Percentiles rank a stretch among this genome's conserved stretches.
These are phyloP conservation scores for Volucella zonaria DNA, from an alignment of 2,888 invertebrate species.

Conservation along the genomic window DNA sequence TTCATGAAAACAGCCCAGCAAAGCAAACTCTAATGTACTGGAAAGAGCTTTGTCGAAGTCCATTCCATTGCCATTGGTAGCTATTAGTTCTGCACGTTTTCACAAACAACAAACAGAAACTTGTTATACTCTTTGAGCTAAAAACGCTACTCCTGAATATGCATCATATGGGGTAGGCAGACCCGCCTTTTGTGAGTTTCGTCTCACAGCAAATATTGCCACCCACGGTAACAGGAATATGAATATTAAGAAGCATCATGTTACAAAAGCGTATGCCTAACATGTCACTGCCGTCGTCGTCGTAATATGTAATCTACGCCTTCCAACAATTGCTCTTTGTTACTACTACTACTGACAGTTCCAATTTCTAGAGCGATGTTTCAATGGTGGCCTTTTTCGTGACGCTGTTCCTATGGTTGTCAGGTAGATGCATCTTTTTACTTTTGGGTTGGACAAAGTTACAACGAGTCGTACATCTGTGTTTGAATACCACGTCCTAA, in stretches of 20 bases:
- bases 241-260: constrained; percentile 22
- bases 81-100: no score
- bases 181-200: background rate
- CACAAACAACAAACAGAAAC: no score
- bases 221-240: constrained; percentile 15
- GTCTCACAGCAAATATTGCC: background rate
- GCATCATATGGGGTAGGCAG: no score
- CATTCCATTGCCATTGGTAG: no score
- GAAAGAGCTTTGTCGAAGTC: no score
- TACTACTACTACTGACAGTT: background rate
- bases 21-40: no score
- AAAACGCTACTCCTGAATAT: no score
- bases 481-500: constrained; percentile 23
- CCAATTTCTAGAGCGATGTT: background rate
- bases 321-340: background rate
- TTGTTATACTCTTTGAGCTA: no score
- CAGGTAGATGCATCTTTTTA: constrained; percentile 9
- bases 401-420: constrained; percentile 1
- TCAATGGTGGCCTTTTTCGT: background rate
- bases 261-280: background rate
- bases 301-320: background rate
- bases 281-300: background rate
- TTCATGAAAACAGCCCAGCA: no score
- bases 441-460: constrained; percentile 15
- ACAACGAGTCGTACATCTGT: background rate